A percentile compares a stretch with the other conserved stretches of the same genome.
phyloP scores from a whole-genome alignment of 2,888 invertebrate genomes.

The Gari tellinella region DNA sequence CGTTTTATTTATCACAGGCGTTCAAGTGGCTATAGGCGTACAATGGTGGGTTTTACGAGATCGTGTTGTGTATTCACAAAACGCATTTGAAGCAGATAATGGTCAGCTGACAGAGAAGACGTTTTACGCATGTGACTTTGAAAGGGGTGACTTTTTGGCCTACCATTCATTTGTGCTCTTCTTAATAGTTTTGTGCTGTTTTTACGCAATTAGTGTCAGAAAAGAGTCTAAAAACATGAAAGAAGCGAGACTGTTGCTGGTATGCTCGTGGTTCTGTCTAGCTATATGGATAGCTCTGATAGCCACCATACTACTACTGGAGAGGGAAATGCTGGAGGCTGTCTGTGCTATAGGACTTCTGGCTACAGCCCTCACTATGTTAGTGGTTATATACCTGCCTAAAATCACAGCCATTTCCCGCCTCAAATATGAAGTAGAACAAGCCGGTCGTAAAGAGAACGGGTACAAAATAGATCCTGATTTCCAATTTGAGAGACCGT shows the following conservation, averaged over 20 bases:
- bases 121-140: conserved; percentile 71
- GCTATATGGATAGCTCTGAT: conserved; percentile 87
- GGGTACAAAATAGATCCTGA: conserved; percentile 77
- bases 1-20: conserved; percentile 94
- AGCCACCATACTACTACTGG: conserved; percentile 87
- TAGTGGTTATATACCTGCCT: conserved; percentile 96
- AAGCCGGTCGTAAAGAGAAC: conserved; percentile 60
- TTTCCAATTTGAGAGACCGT: conserved; percentile 77
- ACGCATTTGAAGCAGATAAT: conserved; percentile 15
- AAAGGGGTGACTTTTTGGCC: conserved; percentile 85
- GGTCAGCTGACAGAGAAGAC: conserved; percentile 48
- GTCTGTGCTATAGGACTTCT: conserved; percentile 95
- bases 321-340: conserved; percentile 83
- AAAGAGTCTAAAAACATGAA: conserved; percentile 96
- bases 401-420: conserved; percentile 87
- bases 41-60: conserved; percentile 82
- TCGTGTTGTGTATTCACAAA: conserved; percentile 62
- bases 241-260: conserved; percentile 95
- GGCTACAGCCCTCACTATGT: conserved; percentile 92
- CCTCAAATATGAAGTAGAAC: conserved; percentile 73
- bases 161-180: conserved; percentile 93
- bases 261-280: conserved; percentile 92
- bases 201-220: conserved; percentile 91
- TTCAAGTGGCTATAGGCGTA: conserved; percentile 85
- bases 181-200: conserved; percentile 92